A percentile compares a stretch with the other conserved stretches of the same genome.
These are phyloP conservation scores for Brachystomella parvula DNA, from an alignment of 1,140 invertebrate species.

Conservation along the genomic window DNA sequence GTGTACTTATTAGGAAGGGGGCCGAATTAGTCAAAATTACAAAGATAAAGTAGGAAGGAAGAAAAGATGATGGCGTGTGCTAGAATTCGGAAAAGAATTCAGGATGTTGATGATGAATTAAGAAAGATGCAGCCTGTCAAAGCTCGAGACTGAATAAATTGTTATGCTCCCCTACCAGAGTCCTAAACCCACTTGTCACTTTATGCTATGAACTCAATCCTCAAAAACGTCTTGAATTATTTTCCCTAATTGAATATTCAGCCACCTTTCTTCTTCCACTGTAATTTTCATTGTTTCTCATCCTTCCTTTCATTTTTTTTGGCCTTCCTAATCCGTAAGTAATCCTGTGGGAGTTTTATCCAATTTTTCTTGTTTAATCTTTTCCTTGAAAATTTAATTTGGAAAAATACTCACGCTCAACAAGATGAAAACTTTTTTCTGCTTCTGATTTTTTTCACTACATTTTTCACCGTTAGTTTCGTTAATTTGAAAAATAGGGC, in stretches of 20 bases:
- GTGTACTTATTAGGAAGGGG: background rate
- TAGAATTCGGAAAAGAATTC: too few species aligned
- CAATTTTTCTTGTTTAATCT: background rate
- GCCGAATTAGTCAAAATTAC: background rate
- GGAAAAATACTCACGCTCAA: background rate
- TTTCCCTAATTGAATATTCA: too few species aligned
- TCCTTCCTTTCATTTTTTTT: too few species aligned
- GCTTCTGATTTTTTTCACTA: background rate
- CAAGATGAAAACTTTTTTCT: too few species aligned
- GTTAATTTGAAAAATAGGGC: conserved; percentile 2
- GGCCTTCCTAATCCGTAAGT: background rate
- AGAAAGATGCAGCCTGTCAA: background rate
- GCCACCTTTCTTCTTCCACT: too few species aligned
- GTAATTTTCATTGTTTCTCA: too few species aligned
- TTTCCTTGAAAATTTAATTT: background rate
- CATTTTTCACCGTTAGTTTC: background rate
- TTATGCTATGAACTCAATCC: background rate
- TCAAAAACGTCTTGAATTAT: background rate
- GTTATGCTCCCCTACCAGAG: background rate
- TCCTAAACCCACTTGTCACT: background rate
- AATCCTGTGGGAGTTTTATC: background rate
- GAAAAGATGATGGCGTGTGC: background rate
- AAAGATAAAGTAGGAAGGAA: background rate
- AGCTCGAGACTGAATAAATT: background rate
- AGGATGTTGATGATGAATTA: background rate